Evolutionary conservation across 1,140 invertebrate genomes (phyloP).

Genomic region (Leptoteleia sp.): DNA sequence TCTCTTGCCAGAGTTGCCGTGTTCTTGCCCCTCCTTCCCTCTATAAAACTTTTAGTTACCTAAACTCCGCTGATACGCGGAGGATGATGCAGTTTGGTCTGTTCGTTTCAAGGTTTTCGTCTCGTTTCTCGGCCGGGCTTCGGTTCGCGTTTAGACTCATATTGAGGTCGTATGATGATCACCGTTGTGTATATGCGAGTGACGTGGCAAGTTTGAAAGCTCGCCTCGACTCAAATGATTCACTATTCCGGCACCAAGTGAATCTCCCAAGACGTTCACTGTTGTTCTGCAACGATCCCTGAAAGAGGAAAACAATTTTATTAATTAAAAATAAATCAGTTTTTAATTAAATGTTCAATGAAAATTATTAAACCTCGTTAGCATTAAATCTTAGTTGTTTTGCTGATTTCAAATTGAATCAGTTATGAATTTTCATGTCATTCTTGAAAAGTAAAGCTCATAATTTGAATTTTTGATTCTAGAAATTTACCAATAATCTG

Average conservation of each 20-base stretch:
- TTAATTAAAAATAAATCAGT: neutral
- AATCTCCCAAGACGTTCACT: constrained; percentile 93
- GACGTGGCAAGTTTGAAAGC: constrained; percentile 77
- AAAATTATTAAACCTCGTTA: too few species aligned
- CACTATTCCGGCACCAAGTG: constrained; percentile 93
- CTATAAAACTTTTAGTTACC: constrained; percentile 39
- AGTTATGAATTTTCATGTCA: too few species aligned
- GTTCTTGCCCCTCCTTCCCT: constrained; percentile 8
- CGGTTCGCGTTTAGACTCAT: constrained; percentile 66
- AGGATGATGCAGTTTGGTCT: constrained; percentile 9
- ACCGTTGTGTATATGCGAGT: constrained; percentile 69
- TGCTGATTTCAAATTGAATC: too few species aligned
- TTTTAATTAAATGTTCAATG: too few species aligned
- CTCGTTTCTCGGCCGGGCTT: constrained; percentile 3
- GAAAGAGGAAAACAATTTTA: constrained; percentile 66
- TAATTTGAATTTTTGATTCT: too few species aligned
- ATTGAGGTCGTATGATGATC: constrained; percentile 77
- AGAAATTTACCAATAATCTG: too few species aligned
- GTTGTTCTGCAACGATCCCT: constrained; percentile 94
- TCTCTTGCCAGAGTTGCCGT: constrained; percentile 3
- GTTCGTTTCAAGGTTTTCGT: constrained; percentile 6
- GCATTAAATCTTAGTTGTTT: too few species aligned
- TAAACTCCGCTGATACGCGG: constrained; percentile 19
- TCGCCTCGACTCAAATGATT: constrained; percentile 89
- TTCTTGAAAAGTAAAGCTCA: too few species aligned